Percentiles rank a stretch among this genome's conserved stretches.
Conservation (phyloP, 2,888 invertebrate species). For the Ceramica pisi region DNA sequence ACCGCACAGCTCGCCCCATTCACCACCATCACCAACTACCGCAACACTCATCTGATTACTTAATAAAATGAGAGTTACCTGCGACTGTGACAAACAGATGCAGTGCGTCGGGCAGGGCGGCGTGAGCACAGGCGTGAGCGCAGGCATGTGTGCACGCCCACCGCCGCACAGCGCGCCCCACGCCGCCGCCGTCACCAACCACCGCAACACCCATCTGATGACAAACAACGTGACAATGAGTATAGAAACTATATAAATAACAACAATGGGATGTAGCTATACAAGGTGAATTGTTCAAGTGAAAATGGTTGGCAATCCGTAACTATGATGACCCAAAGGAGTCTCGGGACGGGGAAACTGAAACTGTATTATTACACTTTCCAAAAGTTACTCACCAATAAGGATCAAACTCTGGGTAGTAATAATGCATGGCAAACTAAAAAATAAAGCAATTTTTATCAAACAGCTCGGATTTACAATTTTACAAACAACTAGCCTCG, state of each 20-base stretch:
- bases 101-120: conserved; percentile 95
- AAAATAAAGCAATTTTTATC: no score
- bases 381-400: no score
- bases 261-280: neutral
- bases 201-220: conserved; percentile 84
- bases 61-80: conserved; percentile 89
- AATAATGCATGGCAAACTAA: no score
- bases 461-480: no score
- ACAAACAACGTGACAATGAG: conserved; percentile 6
- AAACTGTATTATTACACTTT: no score
- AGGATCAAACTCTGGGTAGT: no score
- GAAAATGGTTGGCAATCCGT: no score
- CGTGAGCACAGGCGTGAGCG: conserved; percentile 85
- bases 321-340: no score
- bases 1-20: conserved; percentile 76
- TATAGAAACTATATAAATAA: neutral
- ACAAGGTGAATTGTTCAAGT: no score
- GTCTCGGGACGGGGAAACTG: no score
- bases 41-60: conserved; percentile 82
- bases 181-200: conserved; percentile 78
- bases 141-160: conserved; percentile 77
- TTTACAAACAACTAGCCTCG: no score
- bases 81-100: conserved; percentile 96
- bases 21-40: conserved; percentile 79
- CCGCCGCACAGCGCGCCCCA: conserved; percentile 76